These are phyloP conservation scores for Eristalinus aeneus DNA, from an alignment of 2,888 invertebrate genomes.

Conservation along the genomic window DNA sequence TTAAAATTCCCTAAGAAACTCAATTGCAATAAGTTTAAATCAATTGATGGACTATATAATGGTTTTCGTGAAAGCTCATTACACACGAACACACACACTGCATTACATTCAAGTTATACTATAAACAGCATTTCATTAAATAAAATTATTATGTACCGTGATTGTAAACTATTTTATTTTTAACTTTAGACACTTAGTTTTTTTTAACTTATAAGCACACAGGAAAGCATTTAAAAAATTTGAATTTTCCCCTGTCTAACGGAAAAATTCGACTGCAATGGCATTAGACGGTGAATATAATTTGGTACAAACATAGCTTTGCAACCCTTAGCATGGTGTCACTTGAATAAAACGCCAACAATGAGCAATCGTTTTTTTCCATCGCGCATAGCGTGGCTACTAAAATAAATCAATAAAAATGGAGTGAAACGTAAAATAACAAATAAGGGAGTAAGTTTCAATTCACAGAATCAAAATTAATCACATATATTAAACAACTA, in stretches of 20 bases:
- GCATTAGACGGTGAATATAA: background rate
- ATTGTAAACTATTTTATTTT: too few relatives aligned
- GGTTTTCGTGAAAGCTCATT: too few relatives aligned
- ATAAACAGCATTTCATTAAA: too few relatives aligned
- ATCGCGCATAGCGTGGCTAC: constrained; percentile 51
- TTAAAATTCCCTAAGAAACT: too few relatives aligned
- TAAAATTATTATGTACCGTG: too few relatives aligned
- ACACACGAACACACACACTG: too few relatives aligned
- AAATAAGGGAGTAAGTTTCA: constrained; percentile 18
- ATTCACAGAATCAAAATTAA: constrained; percentile 12
- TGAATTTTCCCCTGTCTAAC: background rate
- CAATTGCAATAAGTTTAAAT: too few relatives aligned
- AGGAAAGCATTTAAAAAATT: background rate
- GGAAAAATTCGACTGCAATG: background rate
- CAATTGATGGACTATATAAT: too few relatives aligned
- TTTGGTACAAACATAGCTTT: constrained; percentile 28
- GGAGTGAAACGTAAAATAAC: constrained; percentile 53
- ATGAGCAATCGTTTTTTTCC: constrained; percentile 54
- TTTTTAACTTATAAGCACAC: background rate
- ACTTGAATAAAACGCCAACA: constrained; percentile 38
- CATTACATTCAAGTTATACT: too few relatives aligned
- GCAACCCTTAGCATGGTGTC: constrained; percentile 43
- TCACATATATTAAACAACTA: background rate
- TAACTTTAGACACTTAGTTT: too few relatives aligned
- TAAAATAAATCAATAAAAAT: constrained; percentile 68